These are phyloP conservation scores for Phaenicophaeus curvirostris DNA, from an alignment of 2,797 vertebrate genomes.

Conservation along the genomic window DNA sequence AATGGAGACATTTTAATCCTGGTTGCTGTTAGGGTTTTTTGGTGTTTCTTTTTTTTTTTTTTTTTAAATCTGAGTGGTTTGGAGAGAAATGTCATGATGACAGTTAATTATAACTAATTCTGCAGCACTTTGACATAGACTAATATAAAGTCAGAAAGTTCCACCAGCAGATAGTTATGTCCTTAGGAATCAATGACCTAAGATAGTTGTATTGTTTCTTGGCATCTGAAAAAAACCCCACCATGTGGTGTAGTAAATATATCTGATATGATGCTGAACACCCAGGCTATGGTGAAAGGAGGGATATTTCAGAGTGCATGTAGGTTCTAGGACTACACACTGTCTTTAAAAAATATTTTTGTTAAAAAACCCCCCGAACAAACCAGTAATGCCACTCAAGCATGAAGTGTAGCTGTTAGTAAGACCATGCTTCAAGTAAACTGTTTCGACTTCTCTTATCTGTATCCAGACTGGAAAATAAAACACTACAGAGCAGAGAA, in stretches of 20 bases:
- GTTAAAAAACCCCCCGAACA: background rate
- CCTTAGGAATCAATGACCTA: slow-evolving; percentile 4
- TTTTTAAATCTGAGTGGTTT: background rate
- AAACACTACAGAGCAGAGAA: background rate
- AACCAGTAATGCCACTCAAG: background rate
- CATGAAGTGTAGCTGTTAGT: background rate
- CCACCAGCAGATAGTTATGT: slow-evolving; percentile 21
- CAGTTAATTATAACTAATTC: slow-evolving; percentile 71
- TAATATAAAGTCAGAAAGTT: slow-evolving; percentile 39
- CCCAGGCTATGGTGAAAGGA: background rate
- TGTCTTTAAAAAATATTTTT: background rate
- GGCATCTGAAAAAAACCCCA: background rate
- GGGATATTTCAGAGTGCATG: background rate
- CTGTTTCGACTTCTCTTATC: background rate
- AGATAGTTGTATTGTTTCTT: slow-evolving; percentile 31
- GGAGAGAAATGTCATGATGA: slow-evolving; percentile 36
- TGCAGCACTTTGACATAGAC: slow-evolving; percentile 25
- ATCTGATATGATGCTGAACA: background rate
- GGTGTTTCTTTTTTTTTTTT: background rate
- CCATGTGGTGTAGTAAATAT: background rate
- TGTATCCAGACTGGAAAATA: background rate
- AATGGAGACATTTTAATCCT: slow-evolving; percentile 27
- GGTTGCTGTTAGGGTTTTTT: background rate
- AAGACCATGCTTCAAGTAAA: background rate
- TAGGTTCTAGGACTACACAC: background rate